These are phyloP conservation scores for Aptenodytes patagonicus DNA, from an alignment of 2,113 vertebrate genomes.

Conservation along the genomic window DNA sequence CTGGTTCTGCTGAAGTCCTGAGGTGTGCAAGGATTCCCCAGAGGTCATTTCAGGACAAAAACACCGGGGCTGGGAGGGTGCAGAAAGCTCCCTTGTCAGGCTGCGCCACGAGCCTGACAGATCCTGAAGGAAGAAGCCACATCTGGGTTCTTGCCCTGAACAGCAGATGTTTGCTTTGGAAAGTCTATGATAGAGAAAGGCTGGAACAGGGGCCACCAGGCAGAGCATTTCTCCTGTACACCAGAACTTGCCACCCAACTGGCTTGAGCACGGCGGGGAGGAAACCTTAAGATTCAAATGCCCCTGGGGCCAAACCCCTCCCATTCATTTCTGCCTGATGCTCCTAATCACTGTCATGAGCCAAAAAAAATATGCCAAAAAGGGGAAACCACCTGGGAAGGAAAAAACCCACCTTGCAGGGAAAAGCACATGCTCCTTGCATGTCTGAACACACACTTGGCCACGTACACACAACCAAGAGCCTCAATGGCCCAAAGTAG, in stretches of 20 bases:
- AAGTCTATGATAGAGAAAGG: background rate
- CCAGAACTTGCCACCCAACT: background rate
- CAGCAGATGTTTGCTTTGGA: background rate
- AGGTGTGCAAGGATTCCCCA: background rate
- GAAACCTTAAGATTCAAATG: rapidly evolving
- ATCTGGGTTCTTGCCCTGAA: background rate
- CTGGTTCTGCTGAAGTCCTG: background rate
- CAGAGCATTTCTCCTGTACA: background rate
- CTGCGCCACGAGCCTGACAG: background rate
- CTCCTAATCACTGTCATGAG: background rate
- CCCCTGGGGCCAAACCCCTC: background rate
- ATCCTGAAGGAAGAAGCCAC: background rate
- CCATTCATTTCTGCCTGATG: background rate
- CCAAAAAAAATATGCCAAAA: background rate
- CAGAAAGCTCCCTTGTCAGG: background rate
- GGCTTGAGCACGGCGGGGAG: rapidly evolving
- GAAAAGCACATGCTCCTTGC: rapidly evolving
- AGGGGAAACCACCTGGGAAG: background rate
- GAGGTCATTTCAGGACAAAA: background rate
- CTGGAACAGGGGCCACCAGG: background rate
- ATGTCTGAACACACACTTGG: background rate
- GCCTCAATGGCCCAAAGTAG: background rate
- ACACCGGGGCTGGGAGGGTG: background rate
- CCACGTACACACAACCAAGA: background rate
- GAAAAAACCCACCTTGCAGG: background rate